Conservation (phyloP, 1,140 invertebrate genomes). For the Micrasema longulum region DNA sequence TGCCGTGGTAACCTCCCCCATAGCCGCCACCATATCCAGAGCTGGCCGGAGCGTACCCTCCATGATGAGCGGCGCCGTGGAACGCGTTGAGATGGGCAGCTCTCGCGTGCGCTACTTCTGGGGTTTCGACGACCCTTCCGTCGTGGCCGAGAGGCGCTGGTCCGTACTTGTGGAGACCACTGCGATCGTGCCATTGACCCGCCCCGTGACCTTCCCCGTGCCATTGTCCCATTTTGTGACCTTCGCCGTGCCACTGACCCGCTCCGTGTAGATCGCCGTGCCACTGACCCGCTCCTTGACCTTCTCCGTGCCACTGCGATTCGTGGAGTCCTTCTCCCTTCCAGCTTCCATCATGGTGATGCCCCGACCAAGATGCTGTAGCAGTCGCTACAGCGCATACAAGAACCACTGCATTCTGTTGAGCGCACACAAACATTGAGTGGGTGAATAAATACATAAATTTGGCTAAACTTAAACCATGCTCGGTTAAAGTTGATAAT, state of each 20-base stretch:
- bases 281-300: too few species aligned
- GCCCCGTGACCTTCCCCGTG: not conserved
- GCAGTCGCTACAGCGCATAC: not conserved
- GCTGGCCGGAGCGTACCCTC: constrained; percentile 56
- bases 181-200: not conserved
- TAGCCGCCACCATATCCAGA: constrained; percentile 68
- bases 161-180: constrained; percentile 42
- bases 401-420: not conserved
- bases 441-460: too few species aligned
- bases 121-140: constrained; percentile 63
- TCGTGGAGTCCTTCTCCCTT: not conserved
- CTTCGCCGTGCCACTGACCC: too few species aligned
- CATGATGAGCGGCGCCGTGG: constrained; percentile 51
- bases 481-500: too few species aligned
- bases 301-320: constrained; percentile 10
- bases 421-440: too few species aligned
- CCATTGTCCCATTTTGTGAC: constrained; percentile 14
- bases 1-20: constrained; percentile 55
- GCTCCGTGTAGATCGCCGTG: too few species aligned
- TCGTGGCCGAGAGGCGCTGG: constrained; percentile 47
- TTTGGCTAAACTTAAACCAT: too few species aligned
- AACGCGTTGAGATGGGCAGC: constrained; percentile 60
- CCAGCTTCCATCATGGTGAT: constrained; percentile 4
- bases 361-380: not conserved
- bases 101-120: constrained; percentile 65